Conservation (phyloP, 1,140 invertebrate species). For the Mercenaria mercenaria region DNA sequence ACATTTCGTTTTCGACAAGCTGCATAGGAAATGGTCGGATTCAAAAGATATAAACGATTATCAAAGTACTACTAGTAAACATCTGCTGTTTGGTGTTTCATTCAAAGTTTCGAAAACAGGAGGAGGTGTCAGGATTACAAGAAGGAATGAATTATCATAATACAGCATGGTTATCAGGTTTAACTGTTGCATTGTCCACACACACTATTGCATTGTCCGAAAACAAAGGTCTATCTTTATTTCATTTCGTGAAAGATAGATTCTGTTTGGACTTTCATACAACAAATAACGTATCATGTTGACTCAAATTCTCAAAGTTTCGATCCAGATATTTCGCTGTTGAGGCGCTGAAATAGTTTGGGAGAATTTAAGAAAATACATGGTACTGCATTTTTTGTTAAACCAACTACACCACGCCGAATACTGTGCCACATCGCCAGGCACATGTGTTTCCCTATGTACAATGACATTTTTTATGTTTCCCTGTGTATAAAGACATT, state of each 20-base stretch:
- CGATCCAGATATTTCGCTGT: background rate
- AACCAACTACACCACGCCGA: background rate
- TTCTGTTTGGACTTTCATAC: background rate
- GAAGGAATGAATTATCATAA: background rate
- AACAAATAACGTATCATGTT: background rate
- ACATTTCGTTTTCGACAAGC: background rate
- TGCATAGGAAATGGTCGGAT: background rate
- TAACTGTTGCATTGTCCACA: background rate
- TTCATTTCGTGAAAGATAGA: slow-evolving; percentile 13
- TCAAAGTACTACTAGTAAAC: too few species aligned
- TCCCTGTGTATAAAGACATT: background rate
- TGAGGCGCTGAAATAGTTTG: too few species aligned
- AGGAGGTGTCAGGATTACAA: background rate
- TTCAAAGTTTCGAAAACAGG: background rate
- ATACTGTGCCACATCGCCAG: background rate
- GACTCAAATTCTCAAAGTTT: background rate
- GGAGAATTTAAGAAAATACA: background rate
- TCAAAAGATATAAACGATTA: background rate
- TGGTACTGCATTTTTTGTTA: background rate
- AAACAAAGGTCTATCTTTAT: background rate
- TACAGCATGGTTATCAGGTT: too few species aligned
- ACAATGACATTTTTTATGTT: background rate
- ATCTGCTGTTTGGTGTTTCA: background rate
- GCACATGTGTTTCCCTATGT: background rate
- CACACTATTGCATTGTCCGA: background rate